Percentiles rank a stretch among this genome's conserved stretches.
Evolutionary conservation across 2,113 vertebrate genomes (phyloP).

Genomic region (Cyanistes caeruleus): DNA sequence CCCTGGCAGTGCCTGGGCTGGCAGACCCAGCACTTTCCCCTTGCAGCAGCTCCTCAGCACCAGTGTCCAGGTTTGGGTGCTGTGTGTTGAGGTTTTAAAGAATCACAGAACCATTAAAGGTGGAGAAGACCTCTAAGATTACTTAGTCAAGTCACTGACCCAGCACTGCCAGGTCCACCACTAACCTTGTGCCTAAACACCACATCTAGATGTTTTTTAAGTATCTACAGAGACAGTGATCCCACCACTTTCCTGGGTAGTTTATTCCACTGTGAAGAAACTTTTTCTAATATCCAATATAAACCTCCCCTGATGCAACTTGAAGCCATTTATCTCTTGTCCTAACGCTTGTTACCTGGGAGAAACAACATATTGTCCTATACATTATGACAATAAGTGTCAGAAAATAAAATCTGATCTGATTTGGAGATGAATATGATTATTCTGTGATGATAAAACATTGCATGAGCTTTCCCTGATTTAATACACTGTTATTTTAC

Average conservation of each 20-base stretch:
- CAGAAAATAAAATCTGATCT: background rate
- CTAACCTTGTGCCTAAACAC: background rate
- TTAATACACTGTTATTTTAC: conserved; percentile 6
- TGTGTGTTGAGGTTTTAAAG: background rate
- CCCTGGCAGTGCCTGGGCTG: background rate
- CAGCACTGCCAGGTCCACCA: background rate
- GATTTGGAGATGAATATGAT: background rate
- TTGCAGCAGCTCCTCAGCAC: background rate
- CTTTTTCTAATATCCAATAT: background rate
- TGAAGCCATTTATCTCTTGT: background rate
- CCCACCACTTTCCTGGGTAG: background rate
- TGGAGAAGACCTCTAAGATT: background rate
- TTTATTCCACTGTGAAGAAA: background rate
- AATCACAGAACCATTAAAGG: background rate
- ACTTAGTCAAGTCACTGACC: background rate
- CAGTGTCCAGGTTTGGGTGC: background rate
- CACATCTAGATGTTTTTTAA: background rate
- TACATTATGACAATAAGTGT: background rate
- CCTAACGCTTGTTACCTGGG: background rate
- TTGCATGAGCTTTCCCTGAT: background rate
- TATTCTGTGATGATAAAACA: background rate
- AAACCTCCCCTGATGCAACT: background rate
- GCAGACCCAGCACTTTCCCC: background rate
- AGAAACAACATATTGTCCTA: background rate
- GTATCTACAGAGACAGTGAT: background rate